Evolutionary conservation across 2,797 vertebrate genomes (phyloP).

Genomic region (Pangasius djambal): DNA sequence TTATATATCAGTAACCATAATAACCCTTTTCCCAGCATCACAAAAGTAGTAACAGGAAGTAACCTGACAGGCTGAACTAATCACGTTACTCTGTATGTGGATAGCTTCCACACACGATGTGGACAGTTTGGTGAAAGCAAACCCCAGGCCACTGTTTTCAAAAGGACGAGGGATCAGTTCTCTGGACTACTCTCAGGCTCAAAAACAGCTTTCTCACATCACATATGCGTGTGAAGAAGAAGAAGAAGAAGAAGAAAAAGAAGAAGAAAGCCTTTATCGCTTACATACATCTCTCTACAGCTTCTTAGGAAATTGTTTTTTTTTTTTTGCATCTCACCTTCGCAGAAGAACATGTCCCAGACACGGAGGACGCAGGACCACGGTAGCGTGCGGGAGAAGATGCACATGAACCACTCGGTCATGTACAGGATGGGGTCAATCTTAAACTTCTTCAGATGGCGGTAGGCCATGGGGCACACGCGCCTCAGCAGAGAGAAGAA

Average conservation of each 20-base stretch:
- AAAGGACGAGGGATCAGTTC: background rate
- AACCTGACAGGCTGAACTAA: background rate
- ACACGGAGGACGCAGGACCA: constrained; percentile 88
- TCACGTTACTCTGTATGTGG: background rate
- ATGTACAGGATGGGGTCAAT: constrained; percentile 92
- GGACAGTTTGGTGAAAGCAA: background rate
- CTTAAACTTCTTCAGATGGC: constrained; percentile 88
- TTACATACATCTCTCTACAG: background rate
- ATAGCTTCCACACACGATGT: background rate
- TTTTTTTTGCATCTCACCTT: constrained; percentile 72
- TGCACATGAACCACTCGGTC: constrained; percentile 96
- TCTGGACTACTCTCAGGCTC: background rate
- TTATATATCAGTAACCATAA: background rate
- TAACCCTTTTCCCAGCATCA: background rate
- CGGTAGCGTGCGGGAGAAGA: constrained; percentile 89
- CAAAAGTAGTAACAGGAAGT: background rate
- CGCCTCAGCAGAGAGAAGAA: constrained; percentile 86
- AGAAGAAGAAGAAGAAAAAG: too few relatives aligned
- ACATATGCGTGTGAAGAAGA: background rate
- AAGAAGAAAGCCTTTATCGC: too few relatives aligned
- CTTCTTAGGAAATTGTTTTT: background rate
- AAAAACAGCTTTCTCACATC: background rate
- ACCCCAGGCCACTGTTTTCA: background rate
- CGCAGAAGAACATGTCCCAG: constrained; percentile 97
- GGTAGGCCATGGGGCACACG: constrained; percentile 85